Evolutionary conservation across 1,140 invertebrate species (phyloP).

Genomic region (Campoletis sonorensis): DNA sequence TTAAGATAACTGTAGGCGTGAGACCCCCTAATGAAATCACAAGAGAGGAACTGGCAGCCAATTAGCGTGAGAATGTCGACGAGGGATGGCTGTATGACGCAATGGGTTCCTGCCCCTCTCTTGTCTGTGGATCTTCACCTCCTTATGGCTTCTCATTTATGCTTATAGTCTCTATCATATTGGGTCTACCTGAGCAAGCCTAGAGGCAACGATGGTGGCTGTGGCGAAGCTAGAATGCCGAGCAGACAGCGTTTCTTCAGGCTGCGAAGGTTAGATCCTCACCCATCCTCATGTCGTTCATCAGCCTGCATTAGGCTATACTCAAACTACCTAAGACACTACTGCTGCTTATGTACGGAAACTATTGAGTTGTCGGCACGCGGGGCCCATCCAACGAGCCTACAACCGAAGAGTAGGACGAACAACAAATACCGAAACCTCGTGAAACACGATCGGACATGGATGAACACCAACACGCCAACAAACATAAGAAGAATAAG

Average conservation of each 20-base stretch:
- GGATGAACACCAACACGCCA: conserved; percentile 64
- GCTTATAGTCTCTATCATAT: conserved; percentile 20
- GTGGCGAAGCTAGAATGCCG: conserved; percentile 18
- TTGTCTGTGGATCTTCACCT: conserved; percentile 13
- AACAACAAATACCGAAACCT: conserved; percentile 55
- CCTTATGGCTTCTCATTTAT: conserved; percentile 18
- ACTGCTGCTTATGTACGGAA: conserved; percentile 54
- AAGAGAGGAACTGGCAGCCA: conserved; percentile 67
- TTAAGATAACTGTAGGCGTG: conserved; percentile 62
- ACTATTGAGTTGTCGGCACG: conserved; percentile 60
- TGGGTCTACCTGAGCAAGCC: conserved; percentile 65
- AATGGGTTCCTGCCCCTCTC: conserved; percentile 8
- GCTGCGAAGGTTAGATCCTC: conserved; percentile 55
- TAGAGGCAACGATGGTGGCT: conserved; percentile 45
- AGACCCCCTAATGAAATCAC: conserved; percentile 72
- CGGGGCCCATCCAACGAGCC: conserved; percentile 7
- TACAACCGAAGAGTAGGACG: conserved; percentile 29
- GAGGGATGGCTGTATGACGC: conserved; percentile 54
- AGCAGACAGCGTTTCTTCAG: conserved; percentile 27
- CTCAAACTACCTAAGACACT: conserved; percentile 37
- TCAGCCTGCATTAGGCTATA: conserved; percentile 26
- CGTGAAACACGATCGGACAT: conserved; percentile 61
- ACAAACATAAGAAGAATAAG: conserved; percentile 61
- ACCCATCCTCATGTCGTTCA: conserved; percentile 53
- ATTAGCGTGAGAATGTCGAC: conserved; percentile 71